Percentiles rank a stretch among this genome's conserved stretches.
Evolutionary conservation across 2,888 invertebrate genomes (phyloP).

Genomic region (Morpho deidamia): DNA sequence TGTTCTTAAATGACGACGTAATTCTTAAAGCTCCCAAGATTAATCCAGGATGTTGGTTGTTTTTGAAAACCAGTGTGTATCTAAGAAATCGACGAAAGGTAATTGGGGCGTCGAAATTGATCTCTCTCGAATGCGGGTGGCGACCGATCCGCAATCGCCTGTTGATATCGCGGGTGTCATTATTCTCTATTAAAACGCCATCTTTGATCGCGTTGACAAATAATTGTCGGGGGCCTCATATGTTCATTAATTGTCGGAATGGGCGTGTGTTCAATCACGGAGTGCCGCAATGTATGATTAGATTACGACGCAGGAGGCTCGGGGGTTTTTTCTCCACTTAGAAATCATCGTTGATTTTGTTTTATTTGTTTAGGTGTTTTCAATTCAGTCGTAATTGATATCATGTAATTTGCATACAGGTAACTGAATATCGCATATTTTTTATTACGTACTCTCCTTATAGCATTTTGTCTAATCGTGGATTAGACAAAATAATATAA

Average conservation of each 20-base stretch:
- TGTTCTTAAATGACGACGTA: no score
- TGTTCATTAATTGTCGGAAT: neutral
- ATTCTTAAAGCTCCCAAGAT: no score
- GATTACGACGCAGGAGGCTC: no score
- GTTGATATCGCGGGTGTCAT: slow-evolving; percentile 43
- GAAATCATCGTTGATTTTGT: no score
- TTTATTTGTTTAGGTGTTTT: no score
- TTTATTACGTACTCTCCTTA: no score
- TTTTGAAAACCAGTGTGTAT: slow-evolving; percentile 34
- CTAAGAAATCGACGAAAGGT: slow-evolving; percentile 40
- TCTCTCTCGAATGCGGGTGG: slow-evolving; percentile 58
- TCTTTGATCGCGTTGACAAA: slow-evolving; percentile 6
- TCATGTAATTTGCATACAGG: no score
- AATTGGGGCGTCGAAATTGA: slow-evolving; percentile 57
- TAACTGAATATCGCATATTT: no score
- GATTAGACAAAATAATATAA: no score
- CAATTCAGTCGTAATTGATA: no score
- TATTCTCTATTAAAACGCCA: slow-evolving; percentile 7
- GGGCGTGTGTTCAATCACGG: neutral
- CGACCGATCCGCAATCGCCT: slow-evolving; percentile 36
- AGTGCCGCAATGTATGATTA: neutral
- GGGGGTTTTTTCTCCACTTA: no score
- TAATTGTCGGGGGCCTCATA: neutral
- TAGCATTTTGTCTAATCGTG: no score
- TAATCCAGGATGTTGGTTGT: neutral